Evolutionary conservation across 1,140 invertebrate species (phyloP).

Genomic region (Drosophila teissieri): DNA sequence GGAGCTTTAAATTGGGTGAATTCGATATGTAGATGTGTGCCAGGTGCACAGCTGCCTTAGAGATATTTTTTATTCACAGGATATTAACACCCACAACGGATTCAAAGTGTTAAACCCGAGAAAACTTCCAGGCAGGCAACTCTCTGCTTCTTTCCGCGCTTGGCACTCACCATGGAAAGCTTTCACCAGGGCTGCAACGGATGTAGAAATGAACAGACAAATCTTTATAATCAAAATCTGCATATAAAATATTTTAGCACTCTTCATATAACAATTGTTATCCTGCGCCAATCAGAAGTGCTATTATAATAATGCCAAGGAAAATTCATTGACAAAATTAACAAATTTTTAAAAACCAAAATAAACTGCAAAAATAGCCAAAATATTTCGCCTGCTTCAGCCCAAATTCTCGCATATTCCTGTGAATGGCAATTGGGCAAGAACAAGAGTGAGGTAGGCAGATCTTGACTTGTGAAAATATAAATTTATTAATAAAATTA

Average conservation of each 20-base stretch:
- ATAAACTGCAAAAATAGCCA: neutral
- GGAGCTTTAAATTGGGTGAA: neutral
- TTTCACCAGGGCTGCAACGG: constrained; percentile 8
- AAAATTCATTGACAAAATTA: no score
- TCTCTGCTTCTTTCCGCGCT: constrained; percentile 28
- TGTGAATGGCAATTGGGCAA: neutral
- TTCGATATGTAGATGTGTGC: neutral
- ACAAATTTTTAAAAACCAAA: no score
- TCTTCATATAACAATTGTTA: neutral
- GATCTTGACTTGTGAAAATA: constrained; percentile 12
- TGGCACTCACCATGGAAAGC: constrained; percentile 13
- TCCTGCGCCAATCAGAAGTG: no score
- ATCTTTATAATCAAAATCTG: neutral
- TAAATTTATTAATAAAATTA: neutral
- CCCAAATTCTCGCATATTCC: neutral
- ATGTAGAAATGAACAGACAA: neutral
- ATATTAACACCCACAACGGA: constrained; percentile 22
- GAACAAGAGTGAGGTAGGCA: constrained; percentile 7
- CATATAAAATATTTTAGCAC: neutral
- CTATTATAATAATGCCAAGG: no score
- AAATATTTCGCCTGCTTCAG: neutral
- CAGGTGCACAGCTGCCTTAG: neutral
- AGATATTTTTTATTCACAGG: neutral
- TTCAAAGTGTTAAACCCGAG: constrained; percentile 19
- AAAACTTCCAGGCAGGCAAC: constrained; percentile 49